phyloP scores from a whole-genome alignment of 2,797 vertebrate genomes.

The Acanthurus leucopareius region DNA sequence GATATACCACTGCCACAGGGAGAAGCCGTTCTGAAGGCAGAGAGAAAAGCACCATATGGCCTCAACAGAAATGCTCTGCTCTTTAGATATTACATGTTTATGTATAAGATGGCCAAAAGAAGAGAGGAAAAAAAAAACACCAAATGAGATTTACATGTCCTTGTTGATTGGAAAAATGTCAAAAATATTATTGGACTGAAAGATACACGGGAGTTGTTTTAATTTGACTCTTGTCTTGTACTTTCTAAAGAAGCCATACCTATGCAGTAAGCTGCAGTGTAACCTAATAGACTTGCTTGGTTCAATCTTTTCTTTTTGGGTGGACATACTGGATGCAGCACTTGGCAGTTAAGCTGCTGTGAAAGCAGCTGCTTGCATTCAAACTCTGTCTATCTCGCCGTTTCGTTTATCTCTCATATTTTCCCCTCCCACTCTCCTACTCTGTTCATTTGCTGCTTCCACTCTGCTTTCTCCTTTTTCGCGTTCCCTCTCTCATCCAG shows the following conservation, averaged over 20 bases:
- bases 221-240: conserved; percentile 12
- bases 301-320: conserved; percentile 30
- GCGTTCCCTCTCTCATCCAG: conserved; percentile 41
- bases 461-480: conserved; percentile 45
- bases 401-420: conserved; percentile 40
- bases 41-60: conserved; percentile 51
- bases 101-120: conserved; percentile 3
- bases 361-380: conserved; percentile 55
- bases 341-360: conserved; percentile 55
- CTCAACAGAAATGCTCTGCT: conserved; percentile 26
- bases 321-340: conserved; percentile 30
- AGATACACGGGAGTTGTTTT: not conserved
- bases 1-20: conserved; percentile 42
- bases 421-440: conserved; percentile 27
- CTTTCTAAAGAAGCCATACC: conserved; percentile 12
- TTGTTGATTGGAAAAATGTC: conserved; percentile 14
- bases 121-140: conserved; percentile 13
- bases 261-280: not conserved
- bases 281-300: not conserved
- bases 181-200: not conserved
- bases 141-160: conserved; percentile 12
- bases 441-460: conserved; percentile 46
- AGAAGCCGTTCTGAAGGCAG: conserved; percentile 28
- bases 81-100: conserved; percentile 8
- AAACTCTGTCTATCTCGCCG: conserved; percentile 36